Percentiles rank a stretch among this genome's conserved stretches.
Evolutionary conservation across 2,113 vertebrate genomes (phyloP).

Genomic region (Psilopogon haemacephalus): DNA sequence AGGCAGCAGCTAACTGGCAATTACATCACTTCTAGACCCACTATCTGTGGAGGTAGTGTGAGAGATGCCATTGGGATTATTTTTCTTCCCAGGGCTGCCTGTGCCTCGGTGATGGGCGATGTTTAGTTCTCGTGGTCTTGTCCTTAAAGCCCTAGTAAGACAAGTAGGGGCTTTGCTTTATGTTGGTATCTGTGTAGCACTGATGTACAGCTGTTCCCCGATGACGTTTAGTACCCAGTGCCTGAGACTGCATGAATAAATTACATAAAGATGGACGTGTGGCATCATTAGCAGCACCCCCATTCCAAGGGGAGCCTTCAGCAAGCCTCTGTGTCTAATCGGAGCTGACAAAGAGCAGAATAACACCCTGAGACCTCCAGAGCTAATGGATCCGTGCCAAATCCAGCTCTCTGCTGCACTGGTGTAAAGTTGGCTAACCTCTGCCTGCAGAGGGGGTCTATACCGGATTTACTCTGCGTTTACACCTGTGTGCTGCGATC

Average conservation of each 20-base stretch:
- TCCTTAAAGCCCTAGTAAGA: slow-evolving; percentile 11
- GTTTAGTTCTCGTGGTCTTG: not conserved
- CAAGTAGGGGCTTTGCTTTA: slow-evolving; percentile 4
- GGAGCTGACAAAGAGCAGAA: slow-evolving; percentile 28
- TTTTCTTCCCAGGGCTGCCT: not conserved
- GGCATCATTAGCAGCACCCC: slow-evolving; percentile 28
- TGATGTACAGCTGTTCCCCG: slow-evolving; percentile 23
- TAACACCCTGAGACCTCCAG: not conserved
- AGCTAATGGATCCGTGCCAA: not conserved
- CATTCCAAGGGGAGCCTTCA: slow-evolving; percentile 30
- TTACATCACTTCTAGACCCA: not conserved
- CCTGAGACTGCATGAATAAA: slow-evolving; percentile 34
- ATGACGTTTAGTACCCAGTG: slow-evolving; percentile 5
- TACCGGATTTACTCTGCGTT: not conserved
- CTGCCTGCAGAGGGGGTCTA: not conserved
- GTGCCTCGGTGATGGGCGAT: not conserved
- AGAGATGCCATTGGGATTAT: slow-evolving; percentile 4
- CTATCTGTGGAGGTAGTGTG: not conserved
- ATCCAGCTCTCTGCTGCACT: not conserved
- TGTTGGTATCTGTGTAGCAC: not conserved
- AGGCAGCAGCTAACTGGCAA: not conserved
- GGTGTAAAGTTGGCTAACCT: not conserved
- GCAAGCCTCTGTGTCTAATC: slow-evolving; percentile 21
- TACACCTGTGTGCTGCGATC: not conserved
- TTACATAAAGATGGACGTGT: slow-evolving; percentile 18